These are phyloP conservation scores for Maniola hyperantus DNA, from an alignment of 2,888 invertebrate species.

Conservation along the genomic window DNA sequence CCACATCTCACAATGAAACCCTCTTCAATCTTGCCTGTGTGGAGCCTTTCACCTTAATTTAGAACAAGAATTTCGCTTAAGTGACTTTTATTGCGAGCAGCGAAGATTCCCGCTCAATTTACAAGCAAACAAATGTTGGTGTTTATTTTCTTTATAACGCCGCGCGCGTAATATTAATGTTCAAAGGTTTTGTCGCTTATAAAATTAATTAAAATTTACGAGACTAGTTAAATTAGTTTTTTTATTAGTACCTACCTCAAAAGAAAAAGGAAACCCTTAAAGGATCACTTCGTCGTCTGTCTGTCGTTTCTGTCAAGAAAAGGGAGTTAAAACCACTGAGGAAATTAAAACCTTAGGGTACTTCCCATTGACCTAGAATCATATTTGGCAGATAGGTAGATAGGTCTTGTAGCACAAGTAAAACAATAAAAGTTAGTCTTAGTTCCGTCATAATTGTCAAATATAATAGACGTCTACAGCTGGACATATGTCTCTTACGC, in stretches of 20 bases:
- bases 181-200: conserved; percentile 11
- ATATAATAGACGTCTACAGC: too few species aligned
- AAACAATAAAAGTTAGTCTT: too few species aligned
- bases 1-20: conserved; percentile 56
- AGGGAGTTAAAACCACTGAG: too few species aligned
- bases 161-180: conserved; percentile 29
- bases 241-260: neutral
- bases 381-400: too few species aligned
- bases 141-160: conserved; percentile 29
- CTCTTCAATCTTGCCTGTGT: conserved; percentile 55
- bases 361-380: too few species aligned
- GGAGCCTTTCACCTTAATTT: conserved; percentile 53
- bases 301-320: too few species aligned
- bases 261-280: too few species aligned
- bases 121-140: conserved; percentile 38
- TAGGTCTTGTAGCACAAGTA: too few species aligned
- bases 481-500: too few species aligned
- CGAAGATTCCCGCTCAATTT: conserved; percentile 45
- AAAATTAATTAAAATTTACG: conserved; percentile 2
- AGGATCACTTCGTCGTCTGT: too few species aligned
- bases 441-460: too few species aligned
- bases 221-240: neutral
- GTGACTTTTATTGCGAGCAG: conserved; percentile 56
- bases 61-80: conserved; percentile 51
- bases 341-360: too few species aligned